These are phyloP conservation scores for Laticauda colubrina DNA, from an alignment of 2,113 vertebrate genomes.

Conservation along the genomic window DNA sequence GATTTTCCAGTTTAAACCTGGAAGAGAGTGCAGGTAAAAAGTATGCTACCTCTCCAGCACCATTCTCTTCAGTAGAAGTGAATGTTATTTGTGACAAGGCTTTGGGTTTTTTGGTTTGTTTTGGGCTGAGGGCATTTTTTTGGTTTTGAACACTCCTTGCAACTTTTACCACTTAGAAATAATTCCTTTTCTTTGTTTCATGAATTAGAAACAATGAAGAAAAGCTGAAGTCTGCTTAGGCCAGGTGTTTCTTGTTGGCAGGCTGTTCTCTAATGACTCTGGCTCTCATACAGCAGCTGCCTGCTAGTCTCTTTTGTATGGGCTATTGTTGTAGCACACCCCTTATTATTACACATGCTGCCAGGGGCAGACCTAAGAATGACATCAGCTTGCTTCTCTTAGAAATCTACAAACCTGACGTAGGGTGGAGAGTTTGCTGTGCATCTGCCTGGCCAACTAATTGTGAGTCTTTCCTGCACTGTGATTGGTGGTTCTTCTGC, in stretches of 20 bases:
- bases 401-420: constrained; percentile 81
- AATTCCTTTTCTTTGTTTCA: constrained; percentile 75
- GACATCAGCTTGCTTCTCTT: constrained; percentile 89
- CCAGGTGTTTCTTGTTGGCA: constrained; percentile 95
- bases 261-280: constrained; percentile 84
- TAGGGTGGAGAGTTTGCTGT: constrained; percentile 76
- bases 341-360: constrained; percentile 90
- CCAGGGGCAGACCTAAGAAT: constrained; percentile 84
- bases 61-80: constrained; percentile 42
- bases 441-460: constrained; percentile 82
- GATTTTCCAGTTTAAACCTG: constrained; percentile 53
- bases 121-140: background rate
- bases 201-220: constrained; percentile 73
- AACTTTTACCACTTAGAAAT: constrained; percentile 73
- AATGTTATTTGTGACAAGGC: constrained; percentile 31
- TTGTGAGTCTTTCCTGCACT: constrained; percentile 73
- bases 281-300: constrained; percentile 93
- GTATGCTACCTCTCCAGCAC: constrained; percentile 53
- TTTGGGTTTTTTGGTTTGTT: constrained; percentile 1
- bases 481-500: constrained; percentile 80
- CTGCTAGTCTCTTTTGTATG: constrained; percentile 87
- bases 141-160: constrained; percentile 55
- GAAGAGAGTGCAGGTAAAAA: constrained; percentile 46
- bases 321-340: constrained; percentile 88
- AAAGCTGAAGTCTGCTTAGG: constrained; percentile 80